phyloP scores from a whole-genome alignment of 2,797 vertebrate genomes.

The Mus caroli region DNA sequence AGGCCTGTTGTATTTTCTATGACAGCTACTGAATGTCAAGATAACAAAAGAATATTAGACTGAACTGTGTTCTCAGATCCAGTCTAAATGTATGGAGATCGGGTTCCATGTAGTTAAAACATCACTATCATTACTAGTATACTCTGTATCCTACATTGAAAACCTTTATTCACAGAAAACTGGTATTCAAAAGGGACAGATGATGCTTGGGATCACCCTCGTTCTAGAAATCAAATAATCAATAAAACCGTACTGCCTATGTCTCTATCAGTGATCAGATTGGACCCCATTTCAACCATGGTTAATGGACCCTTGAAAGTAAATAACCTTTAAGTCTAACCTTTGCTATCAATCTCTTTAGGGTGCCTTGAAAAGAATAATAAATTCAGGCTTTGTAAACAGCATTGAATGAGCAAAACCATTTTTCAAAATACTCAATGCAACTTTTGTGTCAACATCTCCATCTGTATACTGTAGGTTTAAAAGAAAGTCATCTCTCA shows the following conservation, averaged over 20 bases:
- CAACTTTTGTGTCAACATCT: not conserved
- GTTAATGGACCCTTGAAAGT: constrained; percentile 56
- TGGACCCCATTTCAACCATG: not conserved
- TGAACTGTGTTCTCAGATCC: not conserved
- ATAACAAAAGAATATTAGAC: not conserved
- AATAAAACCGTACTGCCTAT: not conserved
- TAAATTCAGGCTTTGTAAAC: constrained; percentile 3
- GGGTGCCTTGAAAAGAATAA: constrained; percentile 1
- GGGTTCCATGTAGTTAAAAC: not conserved
- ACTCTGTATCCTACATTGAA: not conserved
- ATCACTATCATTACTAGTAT: not conserved
- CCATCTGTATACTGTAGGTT: not conserved
- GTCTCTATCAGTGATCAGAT: not conserved
- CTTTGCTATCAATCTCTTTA: constrained; percentile 57
- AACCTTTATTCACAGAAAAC: not conserved
- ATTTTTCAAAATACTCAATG: constrained; percentile 16
- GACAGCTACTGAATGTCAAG: not conserved
- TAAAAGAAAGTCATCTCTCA: constrained; percentile 26
- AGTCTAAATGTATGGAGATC: not conserved
- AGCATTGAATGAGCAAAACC: constrained; percentile 43
- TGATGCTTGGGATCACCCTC: constrained; percentile 15
- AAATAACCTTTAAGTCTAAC: constrained; percentile 46
- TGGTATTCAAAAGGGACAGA: not conserved
- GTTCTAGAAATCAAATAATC: constrained; percentile 20
- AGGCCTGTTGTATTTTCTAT: not conserved